These are phyloP conservation scores for Rattus rattus DNA, from an alignment of 2,113 vertebrate genomes.

Conservation along the genomic window DNA sequence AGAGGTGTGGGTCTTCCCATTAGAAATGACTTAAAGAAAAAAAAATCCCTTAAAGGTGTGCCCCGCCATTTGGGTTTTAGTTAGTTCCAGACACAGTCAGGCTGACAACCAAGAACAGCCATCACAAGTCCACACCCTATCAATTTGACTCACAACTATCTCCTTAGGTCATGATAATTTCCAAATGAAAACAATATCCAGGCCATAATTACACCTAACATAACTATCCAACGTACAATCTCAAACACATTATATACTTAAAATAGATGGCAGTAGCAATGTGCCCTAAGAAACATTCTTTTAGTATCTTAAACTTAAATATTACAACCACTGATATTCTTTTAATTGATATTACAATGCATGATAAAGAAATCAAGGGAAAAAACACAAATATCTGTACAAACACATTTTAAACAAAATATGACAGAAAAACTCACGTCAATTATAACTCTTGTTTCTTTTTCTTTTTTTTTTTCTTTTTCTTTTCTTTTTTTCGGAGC, in stretches of 20 bases:
- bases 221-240: background rate
- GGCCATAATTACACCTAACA: background rate
- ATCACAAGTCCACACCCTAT: background rate
- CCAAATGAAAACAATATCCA: background rate
- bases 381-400: background rate
- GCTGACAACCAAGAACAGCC: background rate
- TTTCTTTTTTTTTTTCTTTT: background rate
- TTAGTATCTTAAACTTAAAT: background rate
- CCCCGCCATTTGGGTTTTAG: background rate
- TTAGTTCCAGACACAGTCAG: background rate
- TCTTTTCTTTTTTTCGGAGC: background rate
- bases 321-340: background rate
- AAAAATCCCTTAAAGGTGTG: background rate
- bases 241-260: background rate
- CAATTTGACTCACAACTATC: background rate
- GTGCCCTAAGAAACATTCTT: background rate
- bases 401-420: background rate
- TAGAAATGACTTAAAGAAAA: background rate
- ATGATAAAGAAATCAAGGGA: background rate
- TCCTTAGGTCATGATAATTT: background rate
- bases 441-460: background rate
- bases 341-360: background rate
- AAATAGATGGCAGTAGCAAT: background rate
- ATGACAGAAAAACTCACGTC: background rate
- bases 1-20: background rate